Evolutionary conservation across 2,888 invertebrate genomes (phyloP).

Genomic region (Microctonus hyperodae): DNA sequence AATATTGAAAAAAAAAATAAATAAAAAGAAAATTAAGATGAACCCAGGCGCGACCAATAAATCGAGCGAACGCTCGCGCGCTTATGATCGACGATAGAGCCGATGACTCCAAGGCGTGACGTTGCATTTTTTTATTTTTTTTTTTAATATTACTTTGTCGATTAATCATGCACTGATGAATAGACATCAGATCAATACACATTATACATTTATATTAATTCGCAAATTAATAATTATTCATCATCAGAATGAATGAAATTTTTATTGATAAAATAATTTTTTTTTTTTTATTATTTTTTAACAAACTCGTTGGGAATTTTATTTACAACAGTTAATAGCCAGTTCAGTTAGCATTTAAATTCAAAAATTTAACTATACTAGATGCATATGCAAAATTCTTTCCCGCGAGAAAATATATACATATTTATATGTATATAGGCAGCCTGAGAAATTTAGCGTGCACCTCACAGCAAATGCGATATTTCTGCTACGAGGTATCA

Average conservation of each 20-base stretch:
- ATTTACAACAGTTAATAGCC: background rate
- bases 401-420: background rate
- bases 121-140: conserved; percentile 25
- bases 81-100: conserved; percentile 22
- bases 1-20: background rate
- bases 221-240: no score
- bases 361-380: background rate
- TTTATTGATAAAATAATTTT: no score
- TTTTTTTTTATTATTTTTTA: background rate
- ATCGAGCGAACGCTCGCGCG: conserved; percentile 44
- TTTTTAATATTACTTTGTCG: background rate
- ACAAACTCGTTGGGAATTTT: background rate
- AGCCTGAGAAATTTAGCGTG: background rate
- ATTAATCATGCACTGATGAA: background rate
- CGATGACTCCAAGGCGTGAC: conserved; percentile 44
- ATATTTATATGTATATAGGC: background rate
- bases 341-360: background rate
- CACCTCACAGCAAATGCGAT: conserved; percentile 28
- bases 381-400: background rate
- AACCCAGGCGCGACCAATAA: conserved; percentile 48
- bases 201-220: background rate
- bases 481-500: conserved; percentile 37
- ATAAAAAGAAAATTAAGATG: conserved; percentile 18
- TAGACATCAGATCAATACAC: background rate
- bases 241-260: no score